Evolutionary conservation across 2,113 vertebrate species (phyloP), one percentile per base, ranked within the genome.

Genomic region (Scartelaos histophorus): DNA sequence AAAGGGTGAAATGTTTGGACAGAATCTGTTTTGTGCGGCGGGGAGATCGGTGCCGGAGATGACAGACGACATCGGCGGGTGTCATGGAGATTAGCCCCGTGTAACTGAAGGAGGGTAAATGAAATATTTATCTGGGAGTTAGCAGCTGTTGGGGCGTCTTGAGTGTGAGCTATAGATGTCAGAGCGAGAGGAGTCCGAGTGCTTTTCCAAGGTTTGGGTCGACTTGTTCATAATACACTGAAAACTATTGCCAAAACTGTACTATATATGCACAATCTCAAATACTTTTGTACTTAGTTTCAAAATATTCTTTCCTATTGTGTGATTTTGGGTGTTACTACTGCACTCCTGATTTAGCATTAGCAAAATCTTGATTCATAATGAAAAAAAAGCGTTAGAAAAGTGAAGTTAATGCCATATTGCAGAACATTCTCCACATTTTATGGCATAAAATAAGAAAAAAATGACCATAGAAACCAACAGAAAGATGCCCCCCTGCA

Each of bases 41-140:
- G 76, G 79, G 76, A 75, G 82, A 85, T 86, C 76, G 57, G 69
- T 38, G 21, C 45, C 0, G 24, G 11, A 79, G 83, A 83, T 73
- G 82, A 81, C 71, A 62, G 78, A 0, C 62, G 62, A 77, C 68
- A 45, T 67, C 29, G 76, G 66, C 6, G 54, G 51, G 74, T 82
- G 87, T 86, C 80, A 61, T 1, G 35, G 15, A 60, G 77, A 84
- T 86, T 83, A 82, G 73, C 74, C 25, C 34, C 22, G 9, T 45
- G 22, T 21, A 21, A 51, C 70, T 69, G 70, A 68, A 35, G 73
- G 58, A 67, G 21, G 64, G 34, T 13, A 71, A 67, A 78, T 82
- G 73, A 87, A 84, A 87, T 83, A 85, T 89, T 85, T 83, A 80
- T 85, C 60, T 51, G 6, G 67, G 60, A 72, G 67, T 71, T 84